Conservation (phyloP, 2,797 vertebrate genomes). For the Hyperoplus immaculatus region DNA sequence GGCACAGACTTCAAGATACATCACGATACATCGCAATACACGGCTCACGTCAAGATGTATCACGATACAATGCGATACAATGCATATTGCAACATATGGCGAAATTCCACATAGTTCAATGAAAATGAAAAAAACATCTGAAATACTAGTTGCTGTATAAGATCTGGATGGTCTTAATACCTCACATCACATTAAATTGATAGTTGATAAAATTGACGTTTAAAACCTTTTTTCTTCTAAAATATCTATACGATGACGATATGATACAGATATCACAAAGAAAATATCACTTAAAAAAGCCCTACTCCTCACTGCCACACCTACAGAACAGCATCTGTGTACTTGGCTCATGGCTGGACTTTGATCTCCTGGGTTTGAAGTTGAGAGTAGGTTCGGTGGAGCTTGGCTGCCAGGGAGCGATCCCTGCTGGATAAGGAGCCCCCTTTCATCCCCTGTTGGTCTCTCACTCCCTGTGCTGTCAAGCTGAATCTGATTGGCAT, state of each 20-base stretch:
- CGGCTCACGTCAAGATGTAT: too few relatives aligned
- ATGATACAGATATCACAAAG: not conserved
- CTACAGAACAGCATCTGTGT: constrained; percentile 77
- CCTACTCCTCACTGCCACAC: constrained; percentile 57
- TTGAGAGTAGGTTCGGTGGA: constrained; percentile 84
- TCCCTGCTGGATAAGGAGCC: constrained; percentile 83
- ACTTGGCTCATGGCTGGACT: constrained; percentile 80
- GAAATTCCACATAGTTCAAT: too few relatives aligned
- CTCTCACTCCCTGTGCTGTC: constrained; percentile 71
- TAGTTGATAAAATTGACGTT: too few relatives aligned
- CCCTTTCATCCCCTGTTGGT: constrained; percentile 87
- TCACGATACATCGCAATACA: too few relatives aligned
- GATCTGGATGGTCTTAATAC: too few relatives aligned
- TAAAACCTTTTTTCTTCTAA: not conserved
- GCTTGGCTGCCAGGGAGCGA: constrained; percentile 77
- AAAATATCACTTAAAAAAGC: constrained; percentile 50
- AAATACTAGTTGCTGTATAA: too few relatives aligned
- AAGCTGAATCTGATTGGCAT: constrained; percentile 77
- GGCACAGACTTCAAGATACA: too few relatives aligned
- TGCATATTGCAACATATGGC: too few relatives aligned
- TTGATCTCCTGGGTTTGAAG: constrained; percentile 87
- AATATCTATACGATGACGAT: constrained; percentile 19
- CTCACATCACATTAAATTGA: too few relatives aligned
- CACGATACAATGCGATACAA: too few relatives aligned
- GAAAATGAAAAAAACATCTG: too few relatives aligned